Percentiles rank a stretch among this genome's conserved stretches.
phyloP scores from a whole-genome alignment of 2,113 vertebrate genomes.

The Protomyctophum bolini region DNA sequence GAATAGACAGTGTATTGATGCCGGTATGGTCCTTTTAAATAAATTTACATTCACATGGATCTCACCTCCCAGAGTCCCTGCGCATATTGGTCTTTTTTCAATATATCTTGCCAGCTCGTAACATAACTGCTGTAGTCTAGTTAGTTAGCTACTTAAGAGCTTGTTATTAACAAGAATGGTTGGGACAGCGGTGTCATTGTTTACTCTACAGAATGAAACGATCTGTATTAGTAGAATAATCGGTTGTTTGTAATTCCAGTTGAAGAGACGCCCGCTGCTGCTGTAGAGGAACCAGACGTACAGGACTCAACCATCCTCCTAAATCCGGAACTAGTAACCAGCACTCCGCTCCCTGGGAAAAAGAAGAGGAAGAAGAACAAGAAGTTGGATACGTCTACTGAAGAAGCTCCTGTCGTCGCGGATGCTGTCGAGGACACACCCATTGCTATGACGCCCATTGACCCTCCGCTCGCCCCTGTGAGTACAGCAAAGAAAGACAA shows the following conservation, averaged over 20 bases:
- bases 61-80: too few relatives aligned
- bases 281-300: not conserved
- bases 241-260: slow-evolving; percentile 9
- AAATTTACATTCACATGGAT: too few relatives aligned
- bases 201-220: too few relatives aligned
- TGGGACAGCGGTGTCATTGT: too few relatives aligned
- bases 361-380: slow-evolving; percentile 60
- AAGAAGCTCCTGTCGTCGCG: not conserved
- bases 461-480: slow-evolving; percentile 25
- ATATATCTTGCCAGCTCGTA: too few relatives aligned
- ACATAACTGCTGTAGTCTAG: too few relatives aligned
- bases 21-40: too few relatives aligned
- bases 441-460: not conserved
- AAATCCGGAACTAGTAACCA: slow-evolving; percentile 24
- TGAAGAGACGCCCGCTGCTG: not conserved
- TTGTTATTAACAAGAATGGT: too few relatives aligned
- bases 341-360: not conserved
- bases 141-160: too few relatives aligned
- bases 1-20: too few relatives aligned
- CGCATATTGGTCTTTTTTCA: too few relatives aligned
- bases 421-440: slow-evolving; percentile 10
- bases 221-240: too few relatives aligned
- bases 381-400: not conserved
- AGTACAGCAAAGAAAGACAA: slow-evolving; percentile 28
- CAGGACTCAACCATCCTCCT: slow-evolving; percentile 36